These are phyloP conservation scores for Drosophila atripex DNA, from an alignment of 2,888 invertebrate genomes.

Conservation along the genomic window DNA sequence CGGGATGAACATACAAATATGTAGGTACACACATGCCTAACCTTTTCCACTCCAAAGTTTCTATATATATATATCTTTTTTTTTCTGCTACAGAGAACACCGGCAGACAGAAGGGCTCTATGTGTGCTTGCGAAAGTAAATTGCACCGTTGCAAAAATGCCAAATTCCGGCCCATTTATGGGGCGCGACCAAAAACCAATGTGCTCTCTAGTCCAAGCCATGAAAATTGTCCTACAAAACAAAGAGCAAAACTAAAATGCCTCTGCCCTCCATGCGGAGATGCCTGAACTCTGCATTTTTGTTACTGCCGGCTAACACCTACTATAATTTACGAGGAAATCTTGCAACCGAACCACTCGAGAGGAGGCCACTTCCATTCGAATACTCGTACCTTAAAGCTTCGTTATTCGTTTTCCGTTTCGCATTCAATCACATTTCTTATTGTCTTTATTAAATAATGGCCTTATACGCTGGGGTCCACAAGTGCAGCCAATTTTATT, in stretches of 20 bases:
- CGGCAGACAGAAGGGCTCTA: slow-evolving; percentile 18
- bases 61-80: neutral
- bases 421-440: slow-evolving; percentile 1
- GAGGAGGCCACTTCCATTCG: neutral
- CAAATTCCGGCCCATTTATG: slow-evolving; percentile 46
- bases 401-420: neutral
- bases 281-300: slow-evolving; percentile 30
- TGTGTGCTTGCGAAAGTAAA: slow-evolving; percentile 25
- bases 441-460: neutral
- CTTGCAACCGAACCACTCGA: slow-evolving; percentile 29
- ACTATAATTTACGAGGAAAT: slow-evolving; percentile 33
- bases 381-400: neutral
- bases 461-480: neutral
- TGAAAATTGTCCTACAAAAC: slow-evolving; percentile 30
- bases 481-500: neutral
- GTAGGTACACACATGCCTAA: neutral
- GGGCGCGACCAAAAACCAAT: slow-evolving; percentile 40
- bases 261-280: slow-evolving; percentile 30
- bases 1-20: slow-evolving; percentile 19
- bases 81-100: slow-evolving; percentile 6
- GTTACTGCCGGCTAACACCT: slow-evolving; percentile 29
- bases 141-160: slow-evolving; percentile 46
- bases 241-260: slow-evolving; percentile 14
- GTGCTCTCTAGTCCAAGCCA: slow-evolving; percentile 10
- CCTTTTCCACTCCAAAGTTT: slow-evolving; percentile 20